Conservation (phyloP, 2,888 invertebrate genomes). For the Resseliella maxima region DNA sequence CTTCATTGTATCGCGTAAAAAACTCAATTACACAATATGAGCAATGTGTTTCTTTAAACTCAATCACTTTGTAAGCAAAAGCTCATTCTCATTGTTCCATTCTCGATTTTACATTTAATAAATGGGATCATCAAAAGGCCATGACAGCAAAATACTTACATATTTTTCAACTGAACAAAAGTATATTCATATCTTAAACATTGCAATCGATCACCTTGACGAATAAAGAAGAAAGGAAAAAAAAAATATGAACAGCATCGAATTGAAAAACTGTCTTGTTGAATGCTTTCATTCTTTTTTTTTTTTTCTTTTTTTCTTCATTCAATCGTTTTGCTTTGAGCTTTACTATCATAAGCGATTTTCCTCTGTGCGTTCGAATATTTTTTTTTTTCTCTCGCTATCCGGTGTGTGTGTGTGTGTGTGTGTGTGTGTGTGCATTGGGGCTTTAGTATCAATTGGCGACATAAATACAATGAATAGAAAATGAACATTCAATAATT, state of each 20-base stretch:
- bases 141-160: background rate
- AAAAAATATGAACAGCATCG: background rate
- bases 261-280: background rate
- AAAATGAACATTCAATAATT: conserved; percentile 51
- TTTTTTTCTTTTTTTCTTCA: background rate
- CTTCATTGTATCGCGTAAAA: background rate
- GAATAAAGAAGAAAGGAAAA: background rate
- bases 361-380: background rate
- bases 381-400: no score
- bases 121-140: background rate
- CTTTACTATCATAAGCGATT: conserved; percentile 4
- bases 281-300: background rate
- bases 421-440: background rate
- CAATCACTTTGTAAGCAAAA: background rate
- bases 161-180: background rate
- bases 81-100: background rate
- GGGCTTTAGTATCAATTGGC: conserved; percentile 22
- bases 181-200: background rate
- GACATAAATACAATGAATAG: conserved; percentile 45
- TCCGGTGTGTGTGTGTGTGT: no score
- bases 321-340: background rate
- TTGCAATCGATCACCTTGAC: conserved; percentile 26
- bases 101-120: background rate
- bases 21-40: conserved; percentile 17
- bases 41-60: background rate